Base-by-base conservation (phyloP, 2,797 vertebrate genomes). In the Bufotes viridis region DNA sequence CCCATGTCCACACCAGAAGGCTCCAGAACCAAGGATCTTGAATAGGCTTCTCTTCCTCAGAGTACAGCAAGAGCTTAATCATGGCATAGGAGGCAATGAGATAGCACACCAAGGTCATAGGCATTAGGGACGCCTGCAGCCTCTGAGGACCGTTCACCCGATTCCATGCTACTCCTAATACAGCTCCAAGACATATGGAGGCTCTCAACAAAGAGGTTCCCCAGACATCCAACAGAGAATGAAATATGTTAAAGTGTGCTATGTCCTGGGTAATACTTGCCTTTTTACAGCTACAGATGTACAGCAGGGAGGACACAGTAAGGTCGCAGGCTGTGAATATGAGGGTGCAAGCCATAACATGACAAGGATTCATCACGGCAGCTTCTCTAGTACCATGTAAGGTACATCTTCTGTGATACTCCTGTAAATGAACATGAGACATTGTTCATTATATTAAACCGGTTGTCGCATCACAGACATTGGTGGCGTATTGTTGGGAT, bases 11-110 rank as follows among this genome's bases (percentile, higher is more conserved):
- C 42, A 92, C 93, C 14, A 98, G 95, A 29, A 99, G 94, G 85
- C 96, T 94, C 92, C 98, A 95, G 86, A 96, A 93, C 97, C 97
- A 98, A 0, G 97, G 96, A 89, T 96, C 95, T 90, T 89, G 91
- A 89, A 97, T 91, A 29, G 94, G 95, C 70, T 92, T 90, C 18
- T 91, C 94, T 80, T 95, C 91, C 92, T 99, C 98, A 0, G 94
- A 96, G 91, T 97, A 96, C 81, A 99, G 96, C 91, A 99, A 95
- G 94, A 99, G 91, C 92, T 99, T 99, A 88, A 93, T 93, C 92
- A 98, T 81, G 82, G 96, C 91, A 7, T 97, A 98, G 90, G 96
- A 96, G 88, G 96, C 93, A 90, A 96, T 90, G 0, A 93, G 89
- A 78, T 98, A 93, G 92, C 96, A 96, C 90, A 96, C 0, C 0